These are phyloP conservation scores for Euclidia mi DNA, from an alignment of 2,888 invertebrate genomes.

Conservation along the genomic window DNA sequence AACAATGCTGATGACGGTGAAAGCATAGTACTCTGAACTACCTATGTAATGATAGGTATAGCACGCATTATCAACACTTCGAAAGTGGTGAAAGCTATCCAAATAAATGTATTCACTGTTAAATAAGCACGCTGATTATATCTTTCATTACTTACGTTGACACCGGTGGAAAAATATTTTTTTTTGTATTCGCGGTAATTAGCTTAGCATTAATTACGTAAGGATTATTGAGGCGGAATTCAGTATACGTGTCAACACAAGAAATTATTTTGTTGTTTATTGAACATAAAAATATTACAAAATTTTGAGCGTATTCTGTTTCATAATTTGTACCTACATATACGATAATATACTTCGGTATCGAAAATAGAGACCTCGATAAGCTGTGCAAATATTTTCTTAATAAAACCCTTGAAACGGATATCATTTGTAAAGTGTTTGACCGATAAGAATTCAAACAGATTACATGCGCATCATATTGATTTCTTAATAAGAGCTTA, in stretches of 20 bases:
- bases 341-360: neutral
- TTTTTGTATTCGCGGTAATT: neutral
- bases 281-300: too few species aligned
- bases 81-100: constrained; percentile 79
- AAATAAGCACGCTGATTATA: constrained; percentile 32
- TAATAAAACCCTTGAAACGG: constrained; percentile 26
- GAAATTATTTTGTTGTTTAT: too few species aligned
- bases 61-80: constrained; percentile 81
- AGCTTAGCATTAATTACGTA: too few species aligned
- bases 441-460: constrained; percentile 31
- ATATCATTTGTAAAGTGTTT: constrained; percentile 7
- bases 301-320: too few species aligned
- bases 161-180: neutral
- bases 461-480: constrained; percentile 25
- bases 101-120: constrained; percentile 56
- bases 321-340: too few species aligned
- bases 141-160: constrained; percentile 22
- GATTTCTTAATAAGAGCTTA: too few species aligned
- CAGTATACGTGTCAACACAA: too few species aligned
- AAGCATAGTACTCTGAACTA: constrained; percentile 74
- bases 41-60: constrained; percentile 80
- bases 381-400: constrained; percentile 36
- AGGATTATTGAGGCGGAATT: too few species aligned
- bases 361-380: constrained; percentile 23
- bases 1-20: constrained; percentile 79